Evolutionary conservation across 2,797 vertebrate genomes (phyloP).

Genomic region (Myoxocephalus aenaeus): DNA sequence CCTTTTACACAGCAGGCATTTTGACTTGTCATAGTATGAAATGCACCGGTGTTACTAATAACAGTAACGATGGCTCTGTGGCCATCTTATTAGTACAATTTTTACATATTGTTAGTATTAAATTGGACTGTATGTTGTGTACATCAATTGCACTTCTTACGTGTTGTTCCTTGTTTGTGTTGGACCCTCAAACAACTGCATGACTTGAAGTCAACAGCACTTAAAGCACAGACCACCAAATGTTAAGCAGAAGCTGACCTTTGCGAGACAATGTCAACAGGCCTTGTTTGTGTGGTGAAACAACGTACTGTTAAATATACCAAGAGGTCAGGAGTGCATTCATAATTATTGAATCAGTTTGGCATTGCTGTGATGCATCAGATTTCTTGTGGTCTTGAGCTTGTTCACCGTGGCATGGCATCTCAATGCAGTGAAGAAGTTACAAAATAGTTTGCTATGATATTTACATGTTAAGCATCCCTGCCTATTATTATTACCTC

Average conservation of each 20-base stretch:
- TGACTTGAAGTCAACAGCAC: not conserved
- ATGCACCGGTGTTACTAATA: not conserved
- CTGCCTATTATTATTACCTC: too few species aligned
- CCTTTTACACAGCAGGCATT: not conserved
- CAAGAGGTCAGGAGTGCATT: not conserved
- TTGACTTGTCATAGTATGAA: not conserved
- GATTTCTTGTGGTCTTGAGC: too few species aligned
- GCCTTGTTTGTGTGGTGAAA: not conserved
- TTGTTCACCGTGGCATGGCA: too few species aligned
- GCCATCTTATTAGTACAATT: not conserved
- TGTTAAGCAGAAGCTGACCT: not conserved
- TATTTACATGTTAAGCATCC: not conserved
- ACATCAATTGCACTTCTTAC: not conserved
- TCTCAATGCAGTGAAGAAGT: too few species aligned
- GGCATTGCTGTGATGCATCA: too few species aligned
- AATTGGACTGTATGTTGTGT: not conserved
- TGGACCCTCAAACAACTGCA: not conserved
- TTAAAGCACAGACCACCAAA: not conserved
- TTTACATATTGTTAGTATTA: not conserved
- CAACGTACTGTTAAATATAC: not conserved
- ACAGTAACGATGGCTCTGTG: not conserved
- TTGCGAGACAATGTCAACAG: not conserved
- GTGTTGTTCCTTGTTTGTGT: not conserved
- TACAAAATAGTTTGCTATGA: not conserved
- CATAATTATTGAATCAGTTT: too few species aligned